These are phyloP conservation scores for Peromyscus attwateri DNA, from an alignment of 2,797 vertebrate genomes.

Conservation along the genomic window DNA sequence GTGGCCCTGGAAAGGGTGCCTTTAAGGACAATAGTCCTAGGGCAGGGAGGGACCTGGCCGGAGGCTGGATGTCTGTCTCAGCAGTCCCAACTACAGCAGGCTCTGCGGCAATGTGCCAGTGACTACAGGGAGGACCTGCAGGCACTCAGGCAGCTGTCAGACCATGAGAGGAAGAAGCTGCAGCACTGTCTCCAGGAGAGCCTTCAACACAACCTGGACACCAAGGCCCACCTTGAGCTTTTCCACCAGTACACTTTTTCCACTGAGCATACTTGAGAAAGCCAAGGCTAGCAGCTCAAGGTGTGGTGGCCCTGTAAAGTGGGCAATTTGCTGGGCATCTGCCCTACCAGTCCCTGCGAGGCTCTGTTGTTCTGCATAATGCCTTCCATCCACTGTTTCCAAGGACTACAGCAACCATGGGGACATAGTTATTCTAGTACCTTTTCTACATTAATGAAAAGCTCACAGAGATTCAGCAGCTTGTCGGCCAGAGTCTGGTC, in stretches of 20 bases:
- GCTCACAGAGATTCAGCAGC: background rate
- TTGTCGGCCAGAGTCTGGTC: background rate
- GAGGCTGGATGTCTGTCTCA: background rate
- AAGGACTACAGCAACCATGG: rapidly evolving
- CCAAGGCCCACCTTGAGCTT: slow-evolving; percentile 90
- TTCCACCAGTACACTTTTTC: slow-evolving; percentile 78
- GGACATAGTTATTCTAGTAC: background rate
- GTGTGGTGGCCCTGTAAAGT: background rate
- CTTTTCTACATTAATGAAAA: background rate
- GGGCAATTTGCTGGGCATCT: background rate
- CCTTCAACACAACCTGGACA: slow-evolving; percentile 91
- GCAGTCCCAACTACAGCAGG: slow-evolving; percentile 85
- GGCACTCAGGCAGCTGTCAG: slow-evolving; percentile 89
- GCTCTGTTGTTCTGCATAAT: background rate
- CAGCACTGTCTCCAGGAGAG: slow-evolving; percentile 92
- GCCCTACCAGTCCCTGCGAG: background rate
- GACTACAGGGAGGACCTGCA: slow-evolving; percentile 84
- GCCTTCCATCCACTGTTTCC: background rate
- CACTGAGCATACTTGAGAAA: slow-evolving; percentile 80
- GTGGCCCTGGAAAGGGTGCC: background rate
- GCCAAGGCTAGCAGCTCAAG: slow-evolving; percentile 86
- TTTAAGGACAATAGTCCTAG: too few relatives aligned
- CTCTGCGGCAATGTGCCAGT: slow-evolving; percentile 83
- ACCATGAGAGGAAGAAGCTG: slow-evolving; percentile 91
- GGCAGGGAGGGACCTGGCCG: background rate